A percentile compares a stretch with the other conserved stretches of the same genome.
These are phyloP conservation scores for Lacerta agilis DNA, from an alignment of 2,797 vertebrate genomes.

Conservation along the genomic window DNA sequence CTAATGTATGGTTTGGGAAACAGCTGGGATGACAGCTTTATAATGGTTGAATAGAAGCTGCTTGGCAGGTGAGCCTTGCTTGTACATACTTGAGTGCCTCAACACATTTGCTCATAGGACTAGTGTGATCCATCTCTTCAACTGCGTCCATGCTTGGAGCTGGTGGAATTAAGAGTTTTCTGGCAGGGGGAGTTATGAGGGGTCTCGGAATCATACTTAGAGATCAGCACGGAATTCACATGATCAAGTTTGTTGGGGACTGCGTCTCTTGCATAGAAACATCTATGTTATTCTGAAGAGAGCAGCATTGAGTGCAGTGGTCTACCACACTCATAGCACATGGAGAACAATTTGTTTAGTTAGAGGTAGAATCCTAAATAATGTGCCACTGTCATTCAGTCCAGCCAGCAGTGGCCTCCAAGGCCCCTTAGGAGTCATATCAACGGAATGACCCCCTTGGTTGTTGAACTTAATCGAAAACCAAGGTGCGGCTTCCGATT, in stretches of 20 bases:
- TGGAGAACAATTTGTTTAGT: background rate
- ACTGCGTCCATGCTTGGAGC: background rate
- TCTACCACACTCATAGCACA: background rate
- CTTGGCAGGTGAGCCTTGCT: background rate
- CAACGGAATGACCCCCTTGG: background rate
- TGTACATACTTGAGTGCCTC: background rate
- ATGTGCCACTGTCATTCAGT: background rate
- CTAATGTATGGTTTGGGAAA: too few relatives aligned
- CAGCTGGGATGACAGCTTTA: background rate
- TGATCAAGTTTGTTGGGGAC: background rate
- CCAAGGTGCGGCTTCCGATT: too few relatives aligned
- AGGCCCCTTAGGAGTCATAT: background rate
- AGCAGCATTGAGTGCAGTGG: background rate
- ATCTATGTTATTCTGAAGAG: background rate
- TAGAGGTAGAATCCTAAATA: background rate
- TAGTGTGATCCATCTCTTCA: background rate
- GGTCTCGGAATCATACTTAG: background rate
- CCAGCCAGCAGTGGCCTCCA: background rate
- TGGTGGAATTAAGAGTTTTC: background rate
- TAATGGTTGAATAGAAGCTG: background rate
- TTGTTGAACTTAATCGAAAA: too few relatives aligned
- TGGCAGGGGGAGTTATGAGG: background rate
- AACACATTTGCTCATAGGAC: background rate
- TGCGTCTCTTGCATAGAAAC: background rate
- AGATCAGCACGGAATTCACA: background rate